These are phyloP conservation scores for Drosophila kohkoa DNA, from an alignment of 1,140 invertebrate species.

Conservation along the genomic window DNA sequence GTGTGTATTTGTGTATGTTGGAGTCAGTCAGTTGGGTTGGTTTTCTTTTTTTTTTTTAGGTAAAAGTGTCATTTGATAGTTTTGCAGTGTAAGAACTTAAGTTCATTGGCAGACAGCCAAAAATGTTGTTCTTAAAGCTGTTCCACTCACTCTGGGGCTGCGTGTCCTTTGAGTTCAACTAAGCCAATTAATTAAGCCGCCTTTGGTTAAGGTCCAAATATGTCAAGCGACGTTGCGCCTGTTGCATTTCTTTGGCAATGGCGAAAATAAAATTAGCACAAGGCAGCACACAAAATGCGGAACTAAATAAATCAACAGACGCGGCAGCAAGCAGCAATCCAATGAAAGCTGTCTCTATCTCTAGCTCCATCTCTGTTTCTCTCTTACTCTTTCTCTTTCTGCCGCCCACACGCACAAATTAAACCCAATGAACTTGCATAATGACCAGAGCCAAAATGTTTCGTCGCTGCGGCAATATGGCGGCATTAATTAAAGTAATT, in stretches of 20 bases:
- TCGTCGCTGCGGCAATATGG: constrained; percentile 75
- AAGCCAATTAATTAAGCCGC: constrained; percentile 77
- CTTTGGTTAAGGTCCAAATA: constrained; percentile 63
- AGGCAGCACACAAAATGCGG: constrained; percentile 65
- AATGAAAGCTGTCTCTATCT: background rate
- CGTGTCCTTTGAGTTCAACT: constrained; percentile 61
- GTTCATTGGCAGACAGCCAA: constrained; percentile 29
- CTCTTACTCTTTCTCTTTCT: background rate
- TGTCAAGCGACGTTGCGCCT: constrained; percentile 76
- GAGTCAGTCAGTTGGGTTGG: constrained; percentile 29
- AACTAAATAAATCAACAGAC: constrained; percentile 75
- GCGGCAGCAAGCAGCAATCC: background rate
- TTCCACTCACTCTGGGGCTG: constrained; percentile 4
- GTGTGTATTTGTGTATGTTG: constrained; percentile 66
- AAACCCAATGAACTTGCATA: constrained; percentile 82
- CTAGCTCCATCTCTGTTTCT: background rate
- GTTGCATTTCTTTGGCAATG: constrained; percentile 62
- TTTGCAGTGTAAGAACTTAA: constrained; percentile 40
- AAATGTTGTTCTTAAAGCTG: constrained; percentile 54
- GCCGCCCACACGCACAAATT: constrained; percentile 68
- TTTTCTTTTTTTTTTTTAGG: constrained; percentile 5
- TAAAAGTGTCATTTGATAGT: constrained; percentile 72
- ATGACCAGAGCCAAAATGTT: constrained; percentile 57
- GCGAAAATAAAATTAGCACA: constrained; percentile 51
- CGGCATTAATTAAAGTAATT: constrained; percentile 84